Conservation (phyloP, 2,797 vertebrate species). For the Mus caroli region DNA sequence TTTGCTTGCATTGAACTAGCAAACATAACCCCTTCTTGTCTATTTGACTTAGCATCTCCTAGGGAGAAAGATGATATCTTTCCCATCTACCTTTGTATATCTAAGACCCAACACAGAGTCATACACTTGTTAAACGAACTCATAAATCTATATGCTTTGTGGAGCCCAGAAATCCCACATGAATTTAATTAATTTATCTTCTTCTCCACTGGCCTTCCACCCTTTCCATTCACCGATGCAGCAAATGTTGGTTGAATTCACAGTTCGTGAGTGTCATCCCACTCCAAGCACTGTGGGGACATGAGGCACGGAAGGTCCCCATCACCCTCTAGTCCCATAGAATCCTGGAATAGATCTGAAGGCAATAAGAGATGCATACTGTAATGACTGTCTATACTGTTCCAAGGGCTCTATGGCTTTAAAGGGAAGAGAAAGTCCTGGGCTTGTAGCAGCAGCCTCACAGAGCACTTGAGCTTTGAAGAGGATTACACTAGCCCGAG, state of each 20-base stretch:
- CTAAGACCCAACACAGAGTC: neutral
- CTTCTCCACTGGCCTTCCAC: neutral
- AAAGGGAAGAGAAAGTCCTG: neutral
- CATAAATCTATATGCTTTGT: neutral
- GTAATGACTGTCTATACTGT: neutral
- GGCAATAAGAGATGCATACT: fast-evolving
- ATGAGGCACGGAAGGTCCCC: neutral
- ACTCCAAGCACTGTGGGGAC: neutral
- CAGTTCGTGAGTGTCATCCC: neutral
- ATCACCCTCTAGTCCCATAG: too few relatives aligned
- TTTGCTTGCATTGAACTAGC: neutral
- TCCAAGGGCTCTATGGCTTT: neutral
- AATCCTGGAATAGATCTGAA: neutral
- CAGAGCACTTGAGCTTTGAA: neutral
- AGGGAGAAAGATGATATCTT: constrained; percentile 22
- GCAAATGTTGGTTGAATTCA: neutral
- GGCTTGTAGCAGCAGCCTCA: neutral
- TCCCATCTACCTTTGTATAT: constrained; percentile 26
- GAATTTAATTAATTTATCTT: constrained; percentile 25
- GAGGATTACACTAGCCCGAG: neutral
- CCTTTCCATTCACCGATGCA: constrained; percentile 3
- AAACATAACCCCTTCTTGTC: neutral
- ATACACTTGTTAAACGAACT: constrained; percentile 20
- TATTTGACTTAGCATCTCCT: neutral
- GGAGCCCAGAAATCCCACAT: neutral